Evolutionary conservation across 2,888 invertebrate species (phyloP).

Genomic region (Digitonthophagus gazella): DNA sequence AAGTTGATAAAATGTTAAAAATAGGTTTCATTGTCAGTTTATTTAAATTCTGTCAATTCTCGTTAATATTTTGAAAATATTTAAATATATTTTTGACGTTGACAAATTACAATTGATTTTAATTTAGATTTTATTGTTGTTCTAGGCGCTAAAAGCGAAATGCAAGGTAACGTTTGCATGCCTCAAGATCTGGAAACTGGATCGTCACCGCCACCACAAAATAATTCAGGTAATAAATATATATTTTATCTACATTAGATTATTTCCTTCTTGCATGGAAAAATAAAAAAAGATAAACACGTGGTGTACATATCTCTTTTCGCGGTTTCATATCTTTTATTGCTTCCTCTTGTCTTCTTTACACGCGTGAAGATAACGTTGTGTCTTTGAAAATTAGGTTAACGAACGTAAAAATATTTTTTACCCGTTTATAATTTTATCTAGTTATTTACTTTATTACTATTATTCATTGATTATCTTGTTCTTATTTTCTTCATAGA

Average conservation of each 20-base stretch:
- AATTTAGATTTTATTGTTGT: slow-evolving; percentile 25
- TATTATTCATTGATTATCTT: no score
- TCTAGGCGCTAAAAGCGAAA: slow-evolving; percentile 48
- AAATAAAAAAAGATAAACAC: not conserved
- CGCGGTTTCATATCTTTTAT: not conserved
- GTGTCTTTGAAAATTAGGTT: no score
- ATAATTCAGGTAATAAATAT: slow-evolving; percentile 37
- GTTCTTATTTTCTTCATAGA: no score
- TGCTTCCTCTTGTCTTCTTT: not conserved
- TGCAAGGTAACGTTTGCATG: slow-evolving; percentile 50
- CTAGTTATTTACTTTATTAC: no score
- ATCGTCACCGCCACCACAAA: slow-evolving; percentile 45
- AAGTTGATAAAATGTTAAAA: no score
- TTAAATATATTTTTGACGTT: no score
- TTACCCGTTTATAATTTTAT: no score
- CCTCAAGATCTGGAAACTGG: slow-evolving; percentile 48
- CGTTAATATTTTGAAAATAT: no score
- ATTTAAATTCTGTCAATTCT: no score
- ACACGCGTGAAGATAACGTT: no score
- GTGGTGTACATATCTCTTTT: not conserved
- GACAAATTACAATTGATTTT: slow-evolving; percentile 1
- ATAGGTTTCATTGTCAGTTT: no score
- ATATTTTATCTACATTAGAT: not conserved
- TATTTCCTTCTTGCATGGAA: not conserved
- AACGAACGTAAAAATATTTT: no score